Base-by-base conservation (phyloP, 2,797 vertebrate genomes). In the Mallotus villosus region DNA sequence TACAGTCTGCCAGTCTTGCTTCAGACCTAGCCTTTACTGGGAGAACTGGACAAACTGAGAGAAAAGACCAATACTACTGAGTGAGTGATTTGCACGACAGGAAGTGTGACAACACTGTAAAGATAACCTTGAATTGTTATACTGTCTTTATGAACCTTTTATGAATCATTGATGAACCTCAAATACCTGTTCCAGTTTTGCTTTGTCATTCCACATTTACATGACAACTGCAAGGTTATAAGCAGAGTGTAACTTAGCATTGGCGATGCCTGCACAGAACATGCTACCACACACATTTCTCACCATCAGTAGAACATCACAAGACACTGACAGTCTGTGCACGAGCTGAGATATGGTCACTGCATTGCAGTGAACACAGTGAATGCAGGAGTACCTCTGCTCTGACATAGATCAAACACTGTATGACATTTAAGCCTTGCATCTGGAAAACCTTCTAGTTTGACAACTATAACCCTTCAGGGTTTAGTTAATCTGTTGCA, bases 151-250 rank as follows among this genome's bases (percentile, higher is more conserved):
- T 41, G 14, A 46, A 24, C 16, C 32, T 21, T 41, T 34, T 65
- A 74, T 81, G 0, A 70, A 82, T 74, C 74, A 78, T 82, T 68
- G 67, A 83, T 62, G 17, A 57, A 0, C 71, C 64, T 62, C 41
- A 12, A 46, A 46, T 11, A 72, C 37, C 78, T 76, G 67, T 69
- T 81, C 81, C 81, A 73, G 84, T 58, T 72, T 68, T 0, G 16
- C 79, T 66, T 66, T 8, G 77, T 80, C 76, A 77, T 78, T 84
- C 73, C 74, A 76, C 70, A 68, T 74, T 74, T 12, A 71, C 41
- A 68, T 34, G 57, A 66, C 25, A 73, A 74, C 68, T 21, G 16
- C 4, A 74, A 74, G 55, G 75, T 74, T 74, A 85, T 66, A 65
- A 41, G 16, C 25, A 11, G 2, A 21, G 60, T 62, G 61, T 75